Evolutionary conservation across 2,888 invertebrate species (phyloP).

Genomic region (Sphaerophoria taeniata): DNA sequence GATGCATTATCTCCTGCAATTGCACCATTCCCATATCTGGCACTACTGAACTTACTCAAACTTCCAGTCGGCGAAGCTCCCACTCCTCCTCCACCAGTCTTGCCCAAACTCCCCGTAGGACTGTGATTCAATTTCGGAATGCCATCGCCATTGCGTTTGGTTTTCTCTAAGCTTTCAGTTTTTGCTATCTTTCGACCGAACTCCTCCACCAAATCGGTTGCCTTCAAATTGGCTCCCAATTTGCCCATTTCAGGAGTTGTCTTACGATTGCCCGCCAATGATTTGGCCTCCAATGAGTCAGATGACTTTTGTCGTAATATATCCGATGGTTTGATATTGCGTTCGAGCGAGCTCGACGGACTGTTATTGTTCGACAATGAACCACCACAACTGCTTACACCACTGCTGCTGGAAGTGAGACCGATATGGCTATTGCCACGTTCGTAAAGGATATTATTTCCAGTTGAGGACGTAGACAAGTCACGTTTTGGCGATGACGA

Average conservation of each 20-base stretch:
- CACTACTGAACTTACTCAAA: constrained; percentile 77
- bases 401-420: constrained; percentile 39
- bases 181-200: constrained; percentile 82
- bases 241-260: constrained; percentile 82
- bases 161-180: constrained; percentile 82
- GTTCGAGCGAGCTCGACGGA: constrained; percentile 81
- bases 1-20: constrained; percentile 79
- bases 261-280: constrained; percentile 80
- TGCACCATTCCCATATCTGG: constrained; percentile 77
- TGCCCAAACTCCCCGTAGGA: constrained; percentile 81
- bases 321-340: constrained; percentile 83
- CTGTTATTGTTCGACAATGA: constrained; percentile 79
- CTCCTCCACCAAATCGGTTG: constrained; percentile 82
- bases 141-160: constrained; percentile 78
- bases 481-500: constrained; percentile 82
- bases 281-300: constrained; percentile 81
- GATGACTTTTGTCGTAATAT: constrained; percentile 82
- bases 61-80: constrained; percentile 82
- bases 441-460: constrained; percentile 78
- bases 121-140: constrained; percentile 77
- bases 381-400: constrained; percentile 75
- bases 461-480: constrained; percentile 75
- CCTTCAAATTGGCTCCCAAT: constrained; percentile 77
- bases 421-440: constrained; percentile 55
- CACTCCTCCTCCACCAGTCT: constrained; percentile 76